Evolutionary conservation across 2,113 vertebrate genomes (phyloP), one percentile per base, ranked within the genome.

Genomic region (Toxotes jaculatrix): DNA sequence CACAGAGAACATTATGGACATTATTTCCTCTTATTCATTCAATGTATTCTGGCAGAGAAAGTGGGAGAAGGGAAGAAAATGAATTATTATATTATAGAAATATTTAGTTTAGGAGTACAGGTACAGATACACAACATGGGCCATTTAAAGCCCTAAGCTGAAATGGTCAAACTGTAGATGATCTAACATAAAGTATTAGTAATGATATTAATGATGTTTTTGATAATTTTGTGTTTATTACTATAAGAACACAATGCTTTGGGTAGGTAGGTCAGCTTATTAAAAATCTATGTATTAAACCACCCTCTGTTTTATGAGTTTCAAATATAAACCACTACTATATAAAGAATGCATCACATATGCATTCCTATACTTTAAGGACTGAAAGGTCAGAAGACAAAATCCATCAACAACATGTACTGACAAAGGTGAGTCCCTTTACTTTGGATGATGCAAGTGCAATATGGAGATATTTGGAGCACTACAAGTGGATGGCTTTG

Each of bases 1-100:
- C 60, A 80, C 61, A 78, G 80, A 85, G 84, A 60, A 23, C 1
- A 3, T n/a, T 68, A 8, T 56, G 73, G 34, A 64, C 45, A 79
- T 61, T 69, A 77, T 55, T 73, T 40, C 62, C 47, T 76, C 59
- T 43, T 78, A 38, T 32, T 77, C 60, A 40, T 49, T 63, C 21
- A 82, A 17, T 21, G 55, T 56, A 82, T 19, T n/a, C 16, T 23
- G 32, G 36, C 47, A 77, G 45, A 56, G 53, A 23, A 47, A 71
- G 8, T 10, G 7, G 8, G 4, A 60, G 67, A 69, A 45, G 17
- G 27, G 16, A 70, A 56, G 36, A 27, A n/a, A 60, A 76, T 67
- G 12, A 63, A 74, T 36, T n/a, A 38, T 14, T 36, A 47, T 3
- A 43, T 23, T 27, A 49, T 3, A 43, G 3, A 43, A 60, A 34